phyloP scores from a whole-genome alignment of 2,888 invertebrate species.

The Xylophagus ater region DNA sequence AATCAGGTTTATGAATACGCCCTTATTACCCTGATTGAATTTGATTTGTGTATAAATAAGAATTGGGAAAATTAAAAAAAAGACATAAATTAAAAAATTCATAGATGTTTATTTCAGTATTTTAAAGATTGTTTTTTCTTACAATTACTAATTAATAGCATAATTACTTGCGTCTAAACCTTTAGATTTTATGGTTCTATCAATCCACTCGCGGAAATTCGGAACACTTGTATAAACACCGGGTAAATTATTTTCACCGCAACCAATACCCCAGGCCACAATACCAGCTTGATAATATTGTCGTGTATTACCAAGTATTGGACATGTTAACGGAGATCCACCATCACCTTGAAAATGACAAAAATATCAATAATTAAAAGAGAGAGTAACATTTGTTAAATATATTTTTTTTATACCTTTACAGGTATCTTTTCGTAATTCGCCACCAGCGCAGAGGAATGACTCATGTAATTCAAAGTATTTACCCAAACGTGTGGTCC shows the following conservation, averaged over 20 bases:
- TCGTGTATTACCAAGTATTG: constrained; percentile 38
- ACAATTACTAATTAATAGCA: no score
- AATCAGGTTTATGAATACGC: no score
- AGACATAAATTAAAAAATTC: no score
- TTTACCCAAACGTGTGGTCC: constrained; percentile 51
- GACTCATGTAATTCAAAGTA: constrained; percentile 50
- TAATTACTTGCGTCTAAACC: no score
- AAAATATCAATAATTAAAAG: no score
- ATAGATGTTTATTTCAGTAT: no score
- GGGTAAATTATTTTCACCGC: constrained; percentile 49
- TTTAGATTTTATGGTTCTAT: constrained; percentile 20
- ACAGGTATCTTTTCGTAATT: constrained; percentile 55
- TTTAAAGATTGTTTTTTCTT: no score
- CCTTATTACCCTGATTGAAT: no score
- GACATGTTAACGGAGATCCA: constrained; percentile 61
- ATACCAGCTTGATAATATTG: constrained; percentile 40
- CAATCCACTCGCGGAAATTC: constrained; percentile 52
- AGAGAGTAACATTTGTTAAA: no score
- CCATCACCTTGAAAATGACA: no score
- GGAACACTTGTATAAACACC: constrained; percentile 60
- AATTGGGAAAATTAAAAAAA: no score
- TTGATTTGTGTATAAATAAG: no score
- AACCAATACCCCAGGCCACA: constrained; percentile 70
- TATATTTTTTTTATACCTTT: constrained; percentile 53
- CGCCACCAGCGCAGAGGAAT: constrained; percentile 66